A percentile compares a stretch with the other conserved stretches of the same genome.
phyloP scores from a whole-genome alignment of 2,888 invertebrate species.

The Trachelus troglodyta region DNA sequence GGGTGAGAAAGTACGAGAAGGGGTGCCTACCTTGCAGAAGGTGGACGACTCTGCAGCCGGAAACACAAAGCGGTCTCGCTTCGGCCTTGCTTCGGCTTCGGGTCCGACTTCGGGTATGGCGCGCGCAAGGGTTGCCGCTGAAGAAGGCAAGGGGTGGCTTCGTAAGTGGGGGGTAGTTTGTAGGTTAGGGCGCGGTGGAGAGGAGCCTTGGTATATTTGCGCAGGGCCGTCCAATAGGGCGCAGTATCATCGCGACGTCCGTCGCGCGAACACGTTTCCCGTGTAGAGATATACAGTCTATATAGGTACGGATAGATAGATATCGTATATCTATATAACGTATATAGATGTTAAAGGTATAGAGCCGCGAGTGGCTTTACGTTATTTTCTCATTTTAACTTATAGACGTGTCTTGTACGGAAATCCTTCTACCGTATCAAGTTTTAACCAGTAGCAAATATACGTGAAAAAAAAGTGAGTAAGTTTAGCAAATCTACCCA shows the following conservation, averaged over 20 bases:
- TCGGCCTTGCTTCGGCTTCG: slow-evolving; percentile 2
- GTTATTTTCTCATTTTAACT: not conserved
- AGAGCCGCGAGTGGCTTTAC: slow-evolving; percentile 1
- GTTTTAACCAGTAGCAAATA: not conserved
- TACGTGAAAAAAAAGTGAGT: not conserved
- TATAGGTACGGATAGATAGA: slow-evolving; percentile 1
- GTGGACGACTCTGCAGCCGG: slow-evolving; percentile 7
- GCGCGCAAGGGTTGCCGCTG: slow-evolving; percentile 18
- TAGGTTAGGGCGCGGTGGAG: slow-evolving; percentile 40
- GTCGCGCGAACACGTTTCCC: slow-evolving; percentile 54
- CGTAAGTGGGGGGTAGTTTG: slow-evolving; percentile 32
- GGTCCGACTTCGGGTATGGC: slow-evolving; percentile 4
- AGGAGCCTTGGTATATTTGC: slow-evolving; percentile 66
- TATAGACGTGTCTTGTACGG: not conserved
- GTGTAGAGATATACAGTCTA: not conserved
- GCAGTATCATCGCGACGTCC: slow-evolving; percentile 65
- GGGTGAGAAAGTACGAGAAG: not conserved
- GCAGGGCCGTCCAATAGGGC: slow-evolving; percentile 65
- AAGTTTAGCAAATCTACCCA: not conserved
- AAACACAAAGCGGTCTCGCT: slow-evolving; percentile 17
- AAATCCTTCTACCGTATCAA: not conserved
- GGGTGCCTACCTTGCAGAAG: not conserved
- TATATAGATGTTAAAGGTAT: not conserved
- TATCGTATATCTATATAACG: not conserved
- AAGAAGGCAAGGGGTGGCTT: slow-evolving; percentile 18